Evolutionary conservation across 2,888 invertebrate species (phyloP).

Genomic region (Thera obeliscata): DNA sequence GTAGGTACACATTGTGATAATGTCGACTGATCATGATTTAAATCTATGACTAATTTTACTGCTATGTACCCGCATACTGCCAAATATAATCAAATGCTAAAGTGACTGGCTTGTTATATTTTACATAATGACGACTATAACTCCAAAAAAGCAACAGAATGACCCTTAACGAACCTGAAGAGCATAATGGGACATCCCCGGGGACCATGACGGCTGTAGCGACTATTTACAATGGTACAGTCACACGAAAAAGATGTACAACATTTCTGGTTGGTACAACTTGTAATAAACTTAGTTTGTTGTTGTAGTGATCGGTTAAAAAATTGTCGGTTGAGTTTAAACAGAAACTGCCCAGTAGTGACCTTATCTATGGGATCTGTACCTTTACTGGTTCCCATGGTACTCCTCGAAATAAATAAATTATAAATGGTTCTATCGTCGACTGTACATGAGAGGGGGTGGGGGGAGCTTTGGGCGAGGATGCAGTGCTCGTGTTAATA

Average conservation of each 20-base stretch:
- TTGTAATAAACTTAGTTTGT: too few relatives aligned
- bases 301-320: too few relatives aligned
- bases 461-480: background rate
- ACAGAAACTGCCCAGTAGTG: too few relatives aligned
- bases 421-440: background rate
- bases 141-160: constrained; percentile 2
- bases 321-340: too few relatives aligned
- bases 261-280: background rate
- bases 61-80: too few relatives aligned
- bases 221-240: constrained; percentile 6
- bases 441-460: background rate
- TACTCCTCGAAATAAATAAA: too few relatives aligned
- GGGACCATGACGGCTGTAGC: constrained; percentile 1
- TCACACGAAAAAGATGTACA: background rate
- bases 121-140: background rate
- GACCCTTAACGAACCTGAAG: constrained; percentile 9
- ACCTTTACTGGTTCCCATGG: too few relatives aligned
- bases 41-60: too few relatives aligned
- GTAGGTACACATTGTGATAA: too few relatives aligned
- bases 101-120: background rate
- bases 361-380: too few relatives aligned
- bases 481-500: background rate
- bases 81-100: too few relatives aligned
- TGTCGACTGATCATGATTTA: too few relatives aligned
- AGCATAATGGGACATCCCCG: constrained; percentile 12